These are phyloP conservation scores for Arremon aurantiirostris DNA, from an alignment of 2,797 vertebrate species.

Conservation along the genomic window DNA sequence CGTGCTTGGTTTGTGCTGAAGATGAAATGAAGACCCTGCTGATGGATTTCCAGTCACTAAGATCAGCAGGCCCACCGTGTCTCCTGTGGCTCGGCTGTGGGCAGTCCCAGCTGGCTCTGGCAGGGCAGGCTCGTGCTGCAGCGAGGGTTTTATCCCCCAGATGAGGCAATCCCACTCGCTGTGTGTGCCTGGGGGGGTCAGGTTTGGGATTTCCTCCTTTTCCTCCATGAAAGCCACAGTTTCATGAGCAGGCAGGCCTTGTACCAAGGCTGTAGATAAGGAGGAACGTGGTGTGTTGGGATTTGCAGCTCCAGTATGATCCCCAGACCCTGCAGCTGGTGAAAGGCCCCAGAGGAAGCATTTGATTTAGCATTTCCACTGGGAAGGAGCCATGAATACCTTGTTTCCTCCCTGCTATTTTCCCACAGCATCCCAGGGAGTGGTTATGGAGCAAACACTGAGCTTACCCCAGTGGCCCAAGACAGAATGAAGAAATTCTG, in stretches of 20 bases:
- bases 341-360: neutral
- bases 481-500: neutral
- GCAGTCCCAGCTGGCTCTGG: neutral
- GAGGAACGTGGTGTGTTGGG: accelerated
- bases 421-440: neutral
- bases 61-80: neutral
- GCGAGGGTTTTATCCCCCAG: neutral
- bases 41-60: neutral
- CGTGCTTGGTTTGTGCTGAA: neutral
- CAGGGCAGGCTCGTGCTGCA: neutral
- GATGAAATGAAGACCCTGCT: neutral
- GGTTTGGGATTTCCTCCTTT: neutral
- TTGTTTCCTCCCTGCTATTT: conserved; percentile 1
- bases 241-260: neutral
- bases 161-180: neutral
- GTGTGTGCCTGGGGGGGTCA: neutral
- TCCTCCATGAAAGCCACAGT: neutral
- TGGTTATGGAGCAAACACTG: neutral
- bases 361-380: neutral
- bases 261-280: neutral
- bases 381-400: neutral
- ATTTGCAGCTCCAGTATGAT: neutral
- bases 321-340: neutral
- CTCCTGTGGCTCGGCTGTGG: neutral
- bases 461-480: neutral